A percentile compares a stretch with the other conserved stretches of the same genome.
Evolutionary conservation across 2,113 vertebrate species (phyloP).

Genomic region (Paralichthys olivaceus): DNA sequence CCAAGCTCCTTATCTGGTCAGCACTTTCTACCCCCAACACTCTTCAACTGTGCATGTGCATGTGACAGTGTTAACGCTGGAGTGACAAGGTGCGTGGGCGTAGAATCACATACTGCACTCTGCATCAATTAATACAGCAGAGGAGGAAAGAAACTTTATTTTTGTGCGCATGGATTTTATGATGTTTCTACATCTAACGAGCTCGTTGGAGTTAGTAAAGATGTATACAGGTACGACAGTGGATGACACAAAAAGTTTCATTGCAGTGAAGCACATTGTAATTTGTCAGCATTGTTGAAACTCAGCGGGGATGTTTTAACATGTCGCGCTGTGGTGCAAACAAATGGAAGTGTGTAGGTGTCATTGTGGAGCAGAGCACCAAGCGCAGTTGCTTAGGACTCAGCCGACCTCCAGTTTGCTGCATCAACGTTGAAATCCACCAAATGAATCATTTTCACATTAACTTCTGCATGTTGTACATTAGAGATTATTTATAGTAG

Average conservation of each 20-base stretch:
- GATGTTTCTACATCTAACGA: neutral
- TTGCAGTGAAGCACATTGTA: constrained; percentile 8
- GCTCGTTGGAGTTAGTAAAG: neutral
- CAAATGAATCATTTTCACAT: neutral
- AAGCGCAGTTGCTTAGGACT: neutral
- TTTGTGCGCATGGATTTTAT: neutral
- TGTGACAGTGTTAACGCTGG: constrained; percentile 5
- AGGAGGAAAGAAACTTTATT: constrained; percentile 16
- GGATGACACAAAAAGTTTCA: neutral
- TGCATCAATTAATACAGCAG: constrained; percentile 27
- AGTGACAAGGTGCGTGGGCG: constrained; percentile 32
- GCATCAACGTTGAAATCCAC: neutral
- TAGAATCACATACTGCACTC: neutral
- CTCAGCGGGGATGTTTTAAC: constrained; percentile 8
- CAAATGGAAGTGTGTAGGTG: constrained; percentile 1
- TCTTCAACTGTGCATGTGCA: constrained; percentile 16
- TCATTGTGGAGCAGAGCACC: neutral
- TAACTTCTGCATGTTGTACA: neutral
- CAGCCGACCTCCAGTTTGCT: too few relatives aligned
- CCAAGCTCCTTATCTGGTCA: constrained; percentile 64
- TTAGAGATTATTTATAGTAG: neutral
- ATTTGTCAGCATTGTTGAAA: neutral
- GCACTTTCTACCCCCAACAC: constrained; percentile 58
- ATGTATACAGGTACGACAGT: neutral
- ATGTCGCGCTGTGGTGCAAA: neutral